phyloP scores from a whole-genome alignment of 2,113 vertebrate species.

The Oncorhynchus gorbuscha region DNA sequence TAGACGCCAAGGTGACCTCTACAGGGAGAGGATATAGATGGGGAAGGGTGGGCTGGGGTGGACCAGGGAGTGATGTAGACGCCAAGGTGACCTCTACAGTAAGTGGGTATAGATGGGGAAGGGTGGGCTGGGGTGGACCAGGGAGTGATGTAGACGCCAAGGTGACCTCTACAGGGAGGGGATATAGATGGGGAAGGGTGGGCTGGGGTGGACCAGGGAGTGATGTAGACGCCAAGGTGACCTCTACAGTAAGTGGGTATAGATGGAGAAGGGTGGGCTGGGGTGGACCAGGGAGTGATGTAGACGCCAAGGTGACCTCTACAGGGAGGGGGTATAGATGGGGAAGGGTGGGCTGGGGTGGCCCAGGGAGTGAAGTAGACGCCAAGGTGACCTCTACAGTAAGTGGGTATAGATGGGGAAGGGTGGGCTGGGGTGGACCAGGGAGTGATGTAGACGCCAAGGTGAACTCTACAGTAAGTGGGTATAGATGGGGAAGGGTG shows the following conservation, averaged over 20 bases:
- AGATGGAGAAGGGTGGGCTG: slow-evolving; percentile 49
- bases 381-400: slow-evolving; percentile 80
- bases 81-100: slow-evolving; percentile 80
- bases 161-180: too few species aligned
- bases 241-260: slow-evolving; percentile 58
- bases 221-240: slow-evolving; percentile 87
- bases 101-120: slow-evolving; percentile 44
- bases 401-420: slow-evolving; percentile 44
- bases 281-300: slow-evolving; percentile 76
- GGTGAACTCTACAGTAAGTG: slow-evolving; percentile 68
- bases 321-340: slow-evolving; percentile 51
- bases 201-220: slow-evolving; percentile 69
- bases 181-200: slow-evolving; percentile 44
- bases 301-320: slow-evolving; percentile 87
- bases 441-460: slow-evolving; percentile 85
- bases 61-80: slow-evolving; percentile 81
- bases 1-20: slow-evolving; percentile 87
- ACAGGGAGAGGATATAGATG: too few species aligned
- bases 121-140: slow-evolving; percentile 63
- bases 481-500: slow-evolving; percentile 48
- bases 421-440: slow-evolving; percentile 63
- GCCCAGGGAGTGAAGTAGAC: slow-evolving; percentile 81
- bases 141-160: slow-evolving; percentile 85
- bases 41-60: slow-evolving; percentile 52
- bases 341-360: slow-evolving; percentile 52